Conservation (phyloP, 2,888 invertebrate species). For the Acrocyrtus sp. region DNA sequence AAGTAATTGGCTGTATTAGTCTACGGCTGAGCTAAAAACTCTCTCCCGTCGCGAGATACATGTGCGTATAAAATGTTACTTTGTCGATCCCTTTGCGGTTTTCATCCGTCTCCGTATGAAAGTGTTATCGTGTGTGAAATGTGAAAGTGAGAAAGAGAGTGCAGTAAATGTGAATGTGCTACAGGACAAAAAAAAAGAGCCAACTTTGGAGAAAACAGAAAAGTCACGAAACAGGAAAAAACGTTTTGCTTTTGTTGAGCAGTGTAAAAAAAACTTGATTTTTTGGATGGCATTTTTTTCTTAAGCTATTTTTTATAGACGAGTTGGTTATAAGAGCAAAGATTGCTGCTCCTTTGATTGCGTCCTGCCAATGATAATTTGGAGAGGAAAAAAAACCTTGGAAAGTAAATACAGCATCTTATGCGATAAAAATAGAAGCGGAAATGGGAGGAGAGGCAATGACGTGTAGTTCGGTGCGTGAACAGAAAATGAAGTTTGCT, state of each 20-base stretch:
- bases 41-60: too few relatives aligned
- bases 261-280: too few relatives aligned
- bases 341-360: too few relatives aligned
- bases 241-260: conserved; percentile 6
- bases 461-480: conserved; percentile 24
- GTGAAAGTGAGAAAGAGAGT: conserved; percentile 32
- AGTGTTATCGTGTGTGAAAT: conserved; percentile 46
- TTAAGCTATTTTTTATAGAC: too few relatives aligned
- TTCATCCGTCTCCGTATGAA: conserved; percentile 10
- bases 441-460: conserved; percentile 6
- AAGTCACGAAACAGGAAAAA: conserved; percentile 41
- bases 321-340: too few relatives aligned
- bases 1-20: too few relatives aligned
- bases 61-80: too few relatives aligned
- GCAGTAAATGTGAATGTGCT: too few relatives aligned
- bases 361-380: conserved; percentile 35
- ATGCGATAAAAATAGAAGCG: conserved; percentile 13
- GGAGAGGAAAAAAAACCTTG: conserved; percentile 2
- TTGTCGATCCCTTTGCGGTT: conserved; percentile 37
- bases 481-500: conserved; percentile 36
- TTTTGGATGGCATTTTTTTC: too few relatives aligned
- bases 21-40: too few relatives aligned
- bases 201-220: background rate
- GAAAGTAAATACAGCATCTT: background rate
- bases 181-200: background rate